These are phyloP conservation scores for Asbolus verrucosus DNA, from an alignment of 1,140 invertebrate species.

Conservation along the genomic window DNA sequence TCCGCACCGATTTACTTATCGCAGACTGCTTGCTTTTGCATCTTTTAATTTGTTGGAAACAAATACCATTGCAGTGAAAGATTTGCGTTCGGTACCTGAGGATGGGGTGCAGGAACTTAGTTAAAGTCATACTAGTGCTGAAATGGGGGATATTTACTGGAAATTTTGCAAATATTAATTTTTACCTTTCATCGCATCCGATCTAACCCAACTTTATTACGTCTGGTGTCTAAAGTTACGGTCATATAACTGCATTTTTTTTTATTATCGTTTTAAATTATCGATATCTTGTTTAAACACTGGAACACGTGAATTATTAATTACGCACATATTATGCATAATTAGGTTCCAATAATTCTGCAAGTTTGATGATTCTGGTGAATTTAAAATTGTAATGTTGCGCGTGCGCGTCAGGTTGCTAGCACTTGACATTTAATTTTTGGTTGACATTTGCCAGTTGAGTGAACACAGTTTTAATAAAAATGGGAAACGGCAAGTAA, in stretches of 20 bases:
- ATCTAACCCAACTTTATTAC: neutral
- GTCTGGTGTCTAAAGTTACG: slow-evolving; percentile 2
- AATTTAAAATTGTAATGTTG: no score
- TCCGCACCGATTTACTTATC: slow-evolving; percentile 21
- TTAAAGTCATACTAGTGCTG: neutral
- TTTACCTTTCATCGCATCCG: no score
- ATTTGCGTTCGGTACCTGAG: neutral
- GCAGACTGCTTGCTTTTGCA: slow-evolving; percentile 5
- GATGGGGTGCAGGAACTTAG: neutral
- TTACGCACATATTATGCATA: no score
- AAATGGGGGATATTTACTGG: neutral
- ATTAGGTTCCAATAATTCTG: no score
- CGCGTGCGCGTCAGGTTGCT: slow-evolving; percentile 37
- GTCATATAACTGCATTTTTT: no score
- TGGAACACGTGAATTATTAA: no score
- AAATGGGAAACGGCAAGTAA: slow-evolving; percentile 20
- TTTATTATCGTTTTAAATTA: no score
- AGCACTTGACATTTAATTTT: slow-evolving; percentile 41
- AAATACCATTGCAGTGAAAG: neutral
- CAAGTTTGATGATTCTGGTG: no score
- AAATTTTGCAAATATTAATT: no score
- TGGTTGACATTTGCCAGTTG: slow-evolving; percentile 47
- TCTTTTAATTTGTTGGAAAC: neutral
- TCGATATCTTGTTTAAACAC: no score
- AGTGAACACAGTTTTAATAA: slow-evolving; percentile 24